Base-by-base conservation (phyloP, 2,113 vertebrate species). In the Cyanoramphus novaezelandiae region DNA sequence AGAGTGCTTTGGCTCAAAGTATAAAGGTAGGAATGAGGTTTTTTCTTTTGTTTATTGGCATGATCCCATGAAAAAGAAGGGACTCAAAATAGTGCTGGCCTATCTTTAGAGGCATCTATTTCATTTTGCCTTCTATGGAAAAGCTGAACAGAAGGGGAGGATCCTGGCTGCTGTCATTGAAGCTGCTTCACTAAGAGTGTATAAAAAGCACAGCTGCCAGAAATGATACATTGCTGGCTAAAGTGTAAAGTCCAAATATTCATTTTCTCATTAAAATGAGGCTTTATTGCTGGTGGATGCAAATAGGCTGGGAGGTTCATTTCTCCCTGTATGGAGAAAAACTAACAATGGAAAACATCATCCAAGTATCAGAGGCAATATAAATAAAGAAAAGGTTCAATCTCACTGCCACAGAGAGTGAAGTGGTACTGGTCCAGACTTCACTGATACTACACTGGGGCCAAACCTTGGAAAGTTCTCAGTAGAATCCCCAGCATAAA, bases 251-350 rank as follows among this genome's bases (percentile, higher is more conserved):
- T 79, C 71, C 94, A 97, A 93, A 86, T 94, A 92, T 60, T 95
- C n/a, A 95, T 98, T 98, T 98, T 96, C 84, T 94, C 88, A 97
- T 97, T 97, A 97, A 98, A 96, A 93, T 68, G 12, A 35, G 80
- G 37, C 60, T 93, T 97, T 95, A 92, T 52, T 62, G 20, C 43
- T 89, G 57, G 41, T 43, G 44, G 80, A 80, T 90, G 52, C 49
- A 90, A 93, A 95, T 60, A 94, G 72, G 33, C 50, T 82, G 74
- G 35, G 41, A 71, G 52, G 74, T 35, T 65, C 50, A 91, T 80
- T 90, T 82, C 46, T 84, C 43, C 21, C 74, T 94, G n/a, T 44
- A 21, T 31, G 35, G 49, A 93, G 37, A 91, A 87, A 47, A 85
- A 37, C 6, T 74, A 83, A 84, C 76, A 87, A 65, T 35, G 33